Base-by-base conservation (phyloP, 2,888 invertebrate genomes). In the Hydroisotoma schaefferi region DNA sequence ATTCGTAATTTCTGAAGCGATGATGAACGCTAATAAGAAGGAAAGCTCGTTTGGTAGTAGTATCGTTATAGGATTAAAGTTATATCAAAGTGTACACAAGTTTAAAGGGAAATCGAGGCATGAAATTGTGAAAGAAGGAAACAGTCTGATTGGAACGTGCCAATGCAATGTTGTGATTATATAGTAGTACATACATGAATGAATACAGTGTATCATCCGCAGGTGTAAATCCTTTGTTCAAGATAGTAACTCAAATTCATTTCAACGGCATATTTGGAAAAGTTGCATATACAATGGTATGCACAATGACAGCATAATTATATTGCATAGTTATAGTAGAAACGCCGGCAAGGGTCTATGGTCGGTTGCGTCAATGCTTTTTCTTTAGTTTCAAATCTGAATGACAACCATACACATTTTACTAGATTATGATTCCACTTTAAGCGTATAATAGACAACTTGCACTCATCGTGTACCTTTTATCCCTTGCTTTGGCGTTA, bases 371-470 rank as follows among this genome's bases (percentile, higher is more conserved):
- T 40, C 40, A 5, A 15, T 5, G 40, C 40, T 40, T 40, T 40
- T 40, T 40, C 40, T 40, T 40, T 40, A 40, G 15, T 40, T 40
- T 40, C 8, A 40, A 40, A 40, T 40, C 40, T 15, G 40, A 40
- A 40, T 40, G 40, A 40, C 20, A 40, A 18, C n/a, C 8, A 5
- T 40, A 46, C 22, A 23, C 23, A 46, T 46, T 47, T 40, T 55
- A 56, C 44, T 46, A 55, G 59, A 57, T 54, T 59, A 59, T 59
- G 63, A 62, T 55, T 59, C 56, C 54, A 63, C 57, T 63, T 60
- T 63, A 63, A 59, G 57, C 57, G 55, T 59, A 56, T 53, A 52
- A 59, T 57, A 57, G 57, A 44, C 51, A 37, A 26, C 33, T 52
- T 52, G 43, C 51, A 52, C 49, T 51, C 23, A 5, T n/a, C n/a